phyloP scores from a whole-genome alignment of 2,113 vertebrate genomes.

The Naja naja region DNA sequence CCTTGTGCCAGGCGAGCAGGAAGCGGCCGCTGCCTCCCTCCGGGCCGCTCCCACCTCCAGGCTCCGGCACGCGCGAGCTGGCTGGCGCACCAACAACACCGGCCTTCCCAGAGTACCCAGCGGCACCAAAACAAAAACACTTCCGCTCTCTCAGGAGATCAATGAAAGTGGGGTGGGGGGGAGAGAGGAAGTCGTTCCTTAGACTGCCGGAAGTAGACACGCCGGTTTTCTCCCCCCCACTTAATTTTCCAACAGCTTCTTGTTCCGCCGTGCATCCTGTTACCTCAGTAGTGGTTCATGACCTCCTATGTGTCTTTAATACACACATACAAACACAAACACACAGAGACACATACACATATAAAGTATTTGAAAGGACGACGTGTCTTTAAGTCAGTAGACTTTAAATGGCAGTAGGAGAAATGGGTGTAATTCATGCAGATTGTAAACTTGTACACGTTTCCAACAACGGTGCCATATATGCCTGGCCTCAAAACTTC shows the following conservation, averaged over 20 bases:
- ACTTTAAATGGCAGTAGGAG: neutral
- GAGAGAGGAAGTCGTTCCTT: neutral
- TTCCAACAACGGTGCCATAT: neutral
- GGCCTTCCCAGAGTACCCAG: constrained; percentile 6
- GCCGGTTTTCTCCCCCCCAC: too few relatives aligned
- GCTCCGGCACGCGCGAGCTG: neutral
- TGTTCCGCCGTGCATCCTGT: neutral
- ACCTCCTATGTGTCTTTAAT: neutral
- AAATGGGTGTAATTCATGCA: neutral
- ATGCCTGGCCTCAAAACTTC: neutral
- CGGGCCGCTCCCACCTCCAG: neutral
- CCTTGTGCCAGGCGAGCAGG: neutral
- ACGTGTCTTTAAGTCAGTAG: neutral
- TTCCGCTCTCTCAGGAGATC: neutral
- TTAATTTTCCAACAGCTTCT: neutral
- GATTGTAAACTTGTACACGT: neutral
- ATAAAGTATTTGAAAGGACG: neutral
- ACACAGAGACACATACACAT: too few relatives aligned
- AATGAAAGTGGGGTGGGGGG: neutral
- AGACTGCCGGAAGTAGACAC: neutral
- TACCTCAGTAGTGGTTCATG: neutral
- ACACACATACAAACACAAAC: too few relatives aligned
- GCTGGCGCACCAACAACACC: neutral
- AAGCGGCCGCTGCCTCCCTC: neutral
- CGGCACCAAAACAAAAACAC: constrained; percentile 23